phyloP scores from a whole-genome alignment of 2,888 invertebrate species.

The Trichopoda pennipes region DNA sequence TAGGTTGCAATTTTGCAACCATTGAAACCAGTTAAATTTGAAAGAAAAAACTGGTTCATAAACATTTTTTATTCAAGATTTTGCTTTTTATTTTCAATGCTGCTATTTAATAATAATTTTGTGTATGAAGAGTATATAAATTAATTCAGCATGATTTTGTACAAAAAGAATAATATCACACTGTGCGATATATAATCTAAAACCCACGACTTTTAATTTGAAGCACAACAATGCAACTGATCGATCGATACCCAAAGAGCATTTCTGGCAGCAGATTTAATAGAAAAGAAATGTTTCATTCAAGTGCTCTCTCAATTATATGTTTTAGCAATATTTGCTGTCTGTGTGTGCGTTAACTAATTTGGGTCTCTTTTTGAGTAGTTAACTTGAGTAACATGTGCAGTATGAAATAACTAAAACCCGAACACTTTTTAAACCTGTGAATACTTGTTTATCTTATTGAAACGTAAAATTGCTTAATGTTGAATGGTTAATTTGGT shows the following conservation, averaged over 20 bases:
- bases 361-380: neutral
- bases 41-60: neutral
- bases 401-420: too few relatives aligned
- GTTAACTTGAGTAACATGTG: too few relatives aligned
- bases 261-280: neutral
- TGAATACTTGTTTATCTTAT: too few relatives aligned
- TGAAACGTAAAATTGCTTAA: too few relatives aligned
- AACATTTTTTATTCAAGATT: too few relatives aligned
- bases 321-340: neutral
- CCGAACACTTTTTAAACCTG: too few relatives aligned
- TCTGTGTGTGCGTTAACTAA: neutral
- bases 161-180: neutral
- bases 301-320: neutral
- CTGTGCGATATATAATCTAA: neutral
- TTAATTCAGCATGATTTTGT: neutral
- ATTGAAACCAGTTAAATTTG: constrained; percentile 39
- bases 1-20: neutral
- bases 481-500: too few relatives aligned
- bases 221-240: constrained; percentile 46
- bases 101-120: too few relatives aligned
- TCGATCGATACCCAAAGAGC: constrained; percentile 9
- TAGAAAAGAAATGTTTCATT: neutral
- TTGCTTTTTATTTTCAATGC: too few relatives aligned
- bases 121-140: too few relatives aligned
- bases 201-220: constrained; percentile 33